Conservation (phyloP, 1,140 invertebrate species). For the Anastatus disparis region DNA sequence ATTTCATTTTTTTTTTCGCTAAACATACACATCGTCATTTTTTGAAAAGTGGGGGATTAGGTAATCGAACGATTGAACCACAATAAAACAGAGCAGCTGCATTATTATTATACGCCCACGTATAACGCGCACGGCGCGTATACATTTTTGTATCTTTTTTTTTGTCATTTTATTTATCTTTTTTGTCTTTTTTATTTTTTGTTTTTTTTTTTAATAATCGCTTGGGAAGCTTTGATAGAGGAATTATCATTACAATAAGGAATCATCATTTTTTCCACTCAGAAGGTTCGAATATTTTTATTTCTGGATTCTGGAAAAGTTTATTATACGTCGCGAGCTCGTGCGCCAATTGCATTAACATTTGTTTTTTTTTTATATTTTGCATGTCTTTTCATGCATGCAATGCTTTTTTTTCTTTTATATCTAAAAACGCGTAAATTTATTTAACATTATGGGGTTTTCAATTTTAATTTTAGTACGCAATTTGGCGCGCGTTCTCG, state of each 20-base stretch:
- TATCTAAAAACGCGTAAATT: not conserved
- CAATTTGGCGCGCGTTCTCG: not conserved
- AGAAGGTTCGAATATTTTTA: too few relatives aligned
- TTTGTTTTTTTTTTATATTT: too few relatives aligned
- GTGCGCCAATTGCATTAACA: constrained; percentile 7
- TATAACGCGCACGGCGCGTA: not conserved
- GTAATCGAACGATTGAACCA: constrained; percentile 39
- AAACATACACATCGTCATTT: constrained; percentile 39
- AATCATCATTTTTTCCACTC: constrained; percentile 5
- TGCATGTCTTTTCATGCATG: not conserved
- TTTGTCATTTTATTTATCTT: too few relatives aligned
- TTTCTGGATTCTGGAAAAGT: not conserved
- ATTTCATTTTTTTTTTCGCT: constrained; percentile 22
- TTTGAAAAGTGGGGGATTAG: too few relatives aligned
- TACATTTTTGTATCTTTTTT: too few relatives aligned
- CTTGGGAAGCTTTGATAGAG: constrained; percentile 22
- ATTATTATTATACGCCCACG: not conserved
- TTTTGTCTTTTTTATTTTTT: constrained; percentile 3
- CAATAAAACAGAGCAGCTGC: constrained; percentile 13
- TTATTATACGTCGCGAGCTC: constrained; percentile 2
- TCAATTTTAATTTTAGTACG: too few relatives aligned
- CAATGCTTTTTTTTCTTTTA: not conserved
- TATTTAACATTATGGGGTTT: not conserved
- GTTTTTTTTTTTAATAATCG: constrained; percentile 6
- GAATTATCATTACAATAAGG: constrained; percentile 25